phyloP scores from a whole-genome alignment of 2,113 vertebrate species.

The Pimephales promelas region DNA sequence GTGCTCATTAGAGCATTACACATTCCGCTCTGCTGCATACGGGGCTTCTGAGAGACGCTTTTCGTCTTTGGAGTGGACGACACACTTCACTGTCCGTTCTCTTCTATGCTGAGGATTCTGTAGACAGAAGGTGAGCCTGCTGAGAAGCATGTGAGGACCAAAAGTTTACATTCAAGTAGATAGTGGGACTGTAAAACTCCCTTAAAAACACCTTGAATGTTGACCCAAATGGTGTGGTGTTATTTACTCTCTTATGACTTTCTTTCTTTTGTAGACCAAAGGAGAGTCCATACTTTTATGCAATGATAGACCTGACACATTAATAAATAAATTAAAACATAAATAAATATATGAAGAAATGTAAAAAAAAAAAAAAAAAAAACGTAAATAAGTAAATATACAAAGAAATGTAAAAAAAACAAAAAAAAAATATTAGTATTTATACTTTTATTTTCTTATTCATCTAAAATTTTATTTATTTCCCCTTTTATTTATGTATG shows the following conservation, averaged over 20 bases:
- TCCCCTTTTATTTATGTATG: too few species aligned
- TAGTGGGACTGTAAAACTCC: not conserved
- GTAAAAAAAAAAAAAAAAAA: too few species aligned
- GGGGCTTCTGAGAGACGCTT: conserved; percentile 44
- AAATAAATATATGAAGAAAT: too few species aligned
- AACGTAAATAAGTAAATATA: too few species aligned
- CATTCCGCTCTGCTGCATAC: conserved; percentile 54
- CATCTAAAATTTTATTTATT: too few species aligned
- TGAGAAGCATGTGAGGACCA: not conserved
- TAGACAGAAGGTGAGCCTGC: conserved; percentile 41
- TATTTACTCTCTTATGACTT: not conserved
- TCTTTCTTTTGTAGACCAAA: not conserved
- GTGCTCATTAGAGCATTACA: conserved; percentile 65
- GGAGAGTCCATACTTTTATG: not conserved
- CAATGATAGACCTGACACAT: not conserved
- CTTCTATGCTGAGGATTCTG: conserved; percentile 1
- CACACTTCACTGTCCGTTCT: conserved; percentile 21
- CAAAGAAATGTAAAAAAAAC: too few species aligned
- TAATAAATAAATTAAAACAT: too few species aligned
- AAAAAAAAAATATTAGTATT: too few species aligned
- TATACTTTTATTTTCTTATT: too few species aligned
- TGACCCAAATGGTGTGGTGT: not conserved
- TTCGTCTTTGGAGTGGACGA: conserved; percentile 40
- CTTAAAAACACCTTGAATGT: not conserved
- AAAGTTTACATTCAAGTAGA: not conserved